Percentiles rank a stretch among this genome's conserved stretches.
phyloP scores from a whole-genome alignment of 1,140 invertebrate species.

The Drosophila malerkotliana region DNA sequence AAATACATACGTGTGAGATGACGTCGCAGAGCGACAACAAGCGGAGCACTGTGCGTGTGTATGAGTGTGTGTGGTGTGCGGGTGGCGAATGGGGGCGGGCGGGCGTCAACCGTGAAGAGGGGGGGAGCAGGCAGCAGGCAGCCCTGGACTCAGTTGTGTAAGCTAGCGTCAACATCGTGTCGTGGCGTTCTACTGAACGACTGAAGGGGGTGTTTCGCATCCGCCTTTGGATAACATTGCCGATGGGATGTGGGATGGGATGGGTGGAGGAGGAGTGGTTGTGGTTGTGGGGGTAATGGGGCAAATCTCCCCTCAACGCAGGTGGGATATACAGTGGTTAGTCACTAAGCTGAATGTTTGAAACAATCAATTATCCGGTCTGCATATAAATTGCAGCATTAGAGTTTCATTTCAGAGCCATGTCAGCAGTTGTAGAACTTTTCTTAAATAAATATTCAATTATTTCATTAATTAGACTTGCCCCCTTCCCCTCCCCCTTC shows the following conservation, averaged over 20 bases:
- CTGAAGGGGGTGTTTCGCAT: constrained; percentile 64
- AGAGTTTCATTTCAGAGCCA: neutral
- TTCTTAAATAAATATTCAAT: too few species aligned
- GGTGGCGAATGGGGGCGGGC: constrained; percentile 5
- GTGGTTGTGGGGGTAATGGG: neutral
- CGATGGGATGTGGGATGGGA: too few species aligned
- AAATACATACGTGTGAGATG: constrained; percentile 43
- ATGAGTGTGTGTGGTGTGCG: neutral
- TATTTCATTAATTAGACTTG: too few species aligned
- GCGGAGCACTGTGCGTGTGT: neutral
- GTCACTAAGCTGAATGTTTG: constrained; percentile 39
- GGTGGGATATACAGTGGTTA: constrained; percentile 42
- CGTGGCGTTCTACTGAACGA: constrained; percentile 53
- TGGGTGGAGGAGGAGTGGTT: neutral
- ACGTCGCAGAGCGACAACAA: constrained; percentile 56
- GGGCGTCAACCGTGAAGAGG: too few species aligned
- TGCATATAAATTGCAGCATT: neutral
- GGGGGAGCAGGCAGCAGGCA: neutral
- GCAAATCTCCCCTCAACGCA: constrained; percentile 10
- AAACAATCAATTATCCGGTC: neutral
- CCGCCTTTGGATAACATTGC: constrained; percentile 10
- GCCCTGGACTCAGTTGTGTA: constrained; percentile 39
- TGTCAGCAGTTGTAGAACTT: too few species aligned
- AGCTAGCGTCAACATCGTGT: constrained; percentile 56
- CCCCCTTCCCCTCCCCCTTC: too few species aligned